Base-by-base conservation (phyloP, 2,888 invertebrate genomes). In the Carcina quercana region DNA sequence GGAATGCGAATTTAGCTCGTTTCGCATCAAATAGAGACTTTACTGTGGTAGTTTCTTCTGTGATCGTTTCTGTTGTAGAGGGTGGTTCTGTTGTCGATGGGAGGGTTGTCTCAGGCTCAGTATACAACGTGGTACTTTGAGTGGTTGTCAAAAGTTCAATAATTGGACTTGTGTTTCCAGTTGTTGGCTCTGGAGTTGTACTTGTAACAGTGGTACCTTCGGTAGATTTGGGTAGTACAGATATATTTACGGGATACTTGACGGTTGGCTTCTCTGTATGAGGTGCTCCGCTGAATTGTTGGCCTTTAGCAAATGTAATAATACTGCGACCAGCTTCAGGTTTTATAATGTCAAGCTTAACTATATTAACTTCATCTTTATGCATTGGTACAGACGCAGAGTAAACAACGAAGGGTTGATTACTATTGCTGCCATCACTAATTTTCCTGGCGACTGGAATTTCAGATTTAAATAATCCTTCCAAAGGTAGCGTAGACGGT, bases 401-500 rank as follows among this genome's bases (percentile, higher is more conserved):
- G 45, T 85, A 86, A 1, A 86, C 80, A 2, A 82, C 55, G 48
- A 79, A 84, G 1, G 83, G 80, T 45, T 73, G 68, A 15, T 60
- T 69, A n/a, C 46, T 51, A 19, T 40, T 43, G n/a, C 54, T 52
- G 19, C 58, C 50, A 32, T 39, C 53, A 2, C 61, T 42, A 57
- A 70, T 69, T 37, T 59, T 64, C 3, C 65, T 64, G 38, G 52
- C 64, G 2, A 60, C 36, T 0, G 85, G 79, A 30, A 69, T 74
- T 54, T 86, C 74, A 34, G 85, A 85, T 57, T 87, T 86, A 49
- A 91, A 91, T 5, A 91, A 66, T 2, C 86, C 89, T 70, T 91
- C 89, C 41, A 91, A 62, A 7, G 91, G 72, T 40, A 91, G 85
- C 1, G 91, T 91, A 0, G 91, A 89, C 1, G 88, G 86, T 60